Evolutionary conservation across 2,797 vertebrate species (phyloP).

Genomic region (Danio albolineatus): DNA sequence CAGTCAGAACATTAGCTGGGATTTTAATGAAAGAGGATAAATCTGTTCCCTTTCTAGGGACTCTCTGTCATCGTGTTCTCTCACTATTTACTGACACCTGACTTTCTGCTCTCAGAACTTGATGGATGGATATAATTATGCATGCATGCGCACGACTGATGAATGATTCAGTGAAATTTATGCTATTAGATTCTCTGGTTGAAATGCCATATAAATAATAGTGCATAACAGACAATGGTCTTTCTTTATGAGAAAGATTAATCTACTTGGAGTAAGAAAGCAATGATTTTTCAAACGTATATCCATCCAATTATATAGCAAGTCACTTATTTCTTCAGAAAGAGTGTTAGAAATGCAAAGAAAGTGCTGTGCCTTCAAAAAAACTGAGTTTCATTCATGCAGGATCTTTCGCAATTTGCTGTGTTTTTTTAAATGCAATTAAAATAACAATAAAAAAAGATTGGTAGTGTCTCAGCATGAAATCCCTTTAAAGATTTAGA

Average conservation of each 20-base stretch:
- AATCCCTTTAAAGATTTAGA: too few relatives aligned
- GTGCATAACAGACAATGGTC: too few relatives aligned
- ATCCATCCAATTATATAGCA: background rate
- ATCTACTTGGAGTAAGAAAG: background rate
- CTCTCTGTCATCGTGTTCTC: slow-evolving; percentile 6
- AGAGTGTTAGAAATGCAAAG: too few relatives aligned
- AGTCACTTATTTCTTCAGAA: too few relatives aligned
- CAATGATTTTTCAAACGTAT: background rate
- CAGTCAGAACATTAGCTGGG: slow-evolving; percentile 31
- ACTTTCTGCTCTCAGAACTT: slow-evolving; percentile 1
- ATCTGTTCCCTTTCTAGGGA: slow-evolving; percentile 7
- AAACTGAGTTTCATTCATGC: too few relatives aligned
- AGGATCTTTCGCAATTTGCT: too few relatives aligned
- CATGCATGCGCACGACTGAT: background rate
- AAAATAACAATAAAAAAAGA: too few relatives aligned
- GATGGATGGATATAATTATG: slow-evolving; percentile 23
- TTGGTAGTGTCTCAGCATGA: too few relatives aligned
- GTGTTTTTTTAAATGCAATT: too few relatives aligned
- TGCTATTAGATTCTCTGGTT: background rate
- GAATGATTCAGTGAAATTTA: background rate
- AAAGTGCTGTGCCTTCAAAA: too few relatives aligned
- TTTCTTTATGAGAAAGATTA: background rate
- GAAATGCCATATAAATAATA: background rate
- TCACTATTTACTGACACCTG: slow-evolving; percentile 16
- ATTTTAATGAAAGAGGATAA: slow-evolving; percentile 30